Conservation (phyloP, 2,113 vertebrate genomes). For the Microcebus griseorufus region DNA sequence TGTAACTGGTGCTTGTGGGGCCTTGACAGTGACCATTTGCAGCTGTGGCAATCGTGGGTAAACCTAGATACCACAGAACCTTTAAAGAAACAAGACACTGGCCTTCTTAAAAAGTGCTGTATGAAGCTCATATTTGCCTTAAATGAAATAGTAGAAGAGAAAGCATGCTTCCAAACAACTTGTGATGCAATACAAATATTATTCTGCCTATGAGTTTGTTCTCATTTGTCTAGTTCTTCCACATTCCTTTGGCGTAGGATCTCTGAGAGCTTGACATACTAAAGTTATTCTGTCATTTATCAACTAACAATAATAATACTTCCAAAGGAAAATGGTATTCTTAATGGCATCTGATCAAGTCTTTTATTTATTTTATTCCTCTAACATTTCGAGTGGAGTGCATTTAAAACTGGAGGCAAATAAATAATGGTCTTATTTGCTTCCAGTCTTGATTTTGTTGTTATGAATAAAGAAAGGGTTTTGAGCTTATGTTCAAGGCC, state of each 20-base stretch:
- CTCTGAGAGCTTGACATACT: constrained; percentile 58
- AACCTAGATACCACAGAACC: background rate
- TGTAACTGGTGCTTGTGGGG: background rate
- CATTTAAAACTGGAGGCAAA: constrained; percentile 63
- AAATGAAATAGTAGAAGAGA: constrained; percentile 51
- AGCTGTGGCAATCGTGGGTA: background rate
- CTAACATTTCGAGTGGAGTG: constrained; percentile 52
- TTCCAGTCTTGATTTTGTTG: constrained; percentile 25
- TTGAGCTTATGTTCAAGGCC: background rate
- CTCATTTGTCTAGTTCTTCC: constrained; percentile 52
- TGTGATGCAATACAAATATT: constrained; percentile 45
- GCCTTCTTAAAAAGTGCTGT: background rate
- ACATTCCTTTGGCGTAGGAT: constrained; percentile 33
- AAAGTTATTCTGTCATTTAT: constrained; percentile 60
- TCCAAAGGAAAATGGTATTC: constrained; percentile 68
- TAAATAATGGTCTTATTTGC: constrained; percentile 8
- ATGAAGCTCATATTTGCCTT: background rate
- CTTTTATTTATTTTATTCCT: constrained; percentile 69
- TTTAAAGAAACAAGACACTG: constrained; percentile 35
- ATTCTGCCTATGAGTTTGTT: background rate
- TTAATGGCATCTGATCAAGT: constrained; percentile 59
- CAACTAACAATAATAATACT: constrained; percentile 57
- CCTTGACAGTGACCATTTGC: constrained; percentile 24
- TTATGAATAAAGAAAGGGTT: background rate
- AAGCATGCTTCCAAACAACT: constrained; percentile 15